These are phyloP conservation scores for Albula glossodonta DNA, from an alignment of 2,113 vertebrate genomes.

Conservation along the genomic window DNA sequence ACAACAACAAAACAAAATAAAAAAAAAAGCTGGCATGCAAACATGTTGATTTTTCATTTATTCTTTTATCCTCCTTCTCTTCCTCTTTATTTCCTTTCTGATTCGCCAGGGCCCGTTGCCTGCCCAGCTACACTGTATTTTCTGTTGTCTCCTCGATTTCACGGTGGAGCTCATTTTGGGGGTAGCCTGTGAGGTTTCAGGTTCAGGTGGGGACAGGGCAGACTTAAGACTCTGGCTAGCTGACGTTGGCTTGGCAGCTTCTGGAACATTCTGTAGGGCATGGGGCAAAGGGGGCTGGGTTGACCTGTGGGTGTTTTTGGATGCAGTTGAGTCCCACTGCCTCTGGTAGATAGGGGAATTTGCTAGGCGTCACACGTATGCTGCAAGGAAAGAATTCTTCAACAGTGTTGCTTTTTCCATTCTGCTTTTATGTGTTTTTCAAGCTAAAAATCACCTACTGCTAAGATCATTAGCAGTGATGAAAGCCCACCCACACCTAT, in stretches of 20 bases:
- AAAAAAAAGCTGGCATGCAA: conserved; percentile 2
- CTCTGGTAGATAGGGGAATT: not conserved
- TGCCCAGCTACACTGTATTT: conserved; percentile 34
- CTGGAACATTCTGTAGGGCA: conserved; percentile 8
- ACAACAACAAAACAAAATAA: not conserved
- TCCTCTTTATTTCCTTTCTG: conserved; percentile 32
- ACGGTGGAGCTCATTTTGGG: conserved; percentile 34
- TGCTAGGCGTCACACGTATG: not conserved
- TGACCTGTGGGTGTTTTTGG: too few species aligned
- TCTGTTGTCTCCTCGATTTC: conserved; percentile 34
- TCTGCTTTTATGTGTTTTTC: conserved; percentile 2
- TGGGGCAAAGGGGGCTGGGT: not conserved
- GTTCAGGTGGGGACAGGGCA: conserved; percentile 7
- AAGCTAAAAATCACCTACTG: conserved; percentile 15
- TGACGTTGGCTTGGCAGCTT: not conserved
- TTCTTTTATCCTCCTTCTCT: conserved; percentile 8
- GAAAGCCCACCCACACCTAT: conserved; percentile 32
- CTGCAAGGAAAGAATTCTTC: not conserved
- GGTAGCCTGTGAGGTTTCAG: conserved; percentile 27
- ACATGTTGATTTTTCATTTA: conserved; percentile 30
- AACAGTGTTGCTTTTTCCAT: not conserved
- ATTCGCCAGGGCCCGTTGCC: conserved; percentile 37
- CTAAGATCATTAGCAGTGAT: conserved; percentile 35
- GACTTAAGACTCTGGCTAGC: conserved; percentile 4
- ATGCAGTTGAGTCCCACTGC: too few species aligned